Evolutionary conservation across 2,888 invertebrate species (phyloP).

Genomic region (Epinotia bilunana): DNA sequence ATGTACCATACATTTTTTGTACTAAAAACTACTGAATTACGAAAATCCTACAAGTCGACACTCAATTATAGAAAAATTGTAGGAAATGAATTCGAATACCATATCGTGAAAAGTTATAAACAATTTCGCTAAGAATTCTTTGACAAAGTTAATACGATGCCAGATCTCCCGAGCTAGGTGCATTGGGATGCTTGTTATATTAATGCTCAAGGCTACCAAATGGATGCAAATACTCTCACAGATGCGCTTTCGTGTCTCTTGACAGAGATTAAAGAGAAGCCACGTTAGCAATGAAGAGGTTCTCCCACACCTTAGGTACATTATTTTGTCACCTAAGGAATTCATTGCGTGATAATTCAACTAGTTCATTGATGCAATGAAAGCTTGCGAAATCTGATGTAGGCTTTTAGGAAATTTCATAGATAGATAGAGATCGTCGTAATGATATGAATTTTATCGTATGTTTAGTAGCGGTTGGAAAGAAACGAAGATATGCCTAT

Average conservation of each 20-base stretch:
- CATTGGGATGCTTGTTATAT: slow-evolving; percentile 4
- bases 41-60: too few species aligned
- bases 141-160: not conserved
- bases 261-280: slow-evolving; percentile 1
- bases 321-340: not conserved
- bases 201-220: not conserved
- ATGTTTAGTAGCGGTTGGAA: not conserved
- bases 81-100: too few species aligned
- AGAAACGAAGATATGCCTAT: too few species aligned
- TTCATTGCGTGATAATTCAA: not conserved
- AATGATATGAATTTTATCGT: not conserved
- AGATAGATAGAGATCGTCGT: not conserved
- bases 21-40: too few species aligned
- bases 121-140: not conserved
- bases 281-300: not conserved
- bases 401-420: not conserved
- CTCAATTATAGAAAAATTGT: too few species aligned
- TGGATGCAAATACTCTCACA: not conserved
- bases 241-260: not conserved
- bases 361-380: not conserved
- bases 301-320: not conserved
- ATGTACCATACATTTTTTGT: too few species aligned
- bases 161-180: not conserved
- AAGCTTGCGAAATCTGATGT: not conserved
- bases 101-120: too few species aligned